Percentiles rank a stretch among this genome's conserved stretches.
These are phyloP conservation scores for Mustelus asterias DNA, from an alignment of 2,113 vertebrate genomes.

Conservation along the genomic window DNA sequence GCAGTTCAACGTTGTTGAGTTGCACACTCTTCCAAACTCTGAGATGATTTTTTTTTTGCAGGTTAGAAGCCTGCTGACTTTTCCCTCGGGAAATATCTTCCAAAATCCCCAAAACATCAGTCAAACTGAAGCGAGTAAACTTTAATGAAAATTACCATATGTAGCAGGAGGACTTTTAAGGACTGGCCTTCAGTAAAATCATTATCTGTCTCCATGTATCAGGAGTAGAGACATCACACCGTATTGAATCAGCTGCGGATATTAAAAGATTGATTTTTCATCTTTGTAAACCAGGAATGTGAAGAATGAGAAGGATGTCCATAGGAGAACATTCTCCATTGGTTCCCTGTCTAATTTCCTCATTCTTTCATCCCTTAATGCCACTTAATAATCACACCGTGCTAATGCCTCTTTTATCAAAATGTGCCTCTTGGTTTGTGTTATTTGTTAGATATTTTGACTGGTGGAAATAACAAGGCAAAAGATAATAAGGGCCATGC, in stretches of 20 bases:
- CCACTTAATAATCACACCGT: neutral
- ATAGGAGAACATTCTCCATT: neutral
- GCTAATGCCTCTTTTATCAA: too few relatives aligned
- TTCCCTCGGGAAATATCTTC: neutral
- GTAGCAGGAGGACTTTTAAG: neutral
- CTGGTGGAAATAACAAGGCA: too few relatives aligned
- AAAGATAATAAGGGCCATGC: too few relatives aligned
- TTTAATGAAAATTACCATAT: neutral
- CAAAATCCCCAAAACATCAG: neutral
- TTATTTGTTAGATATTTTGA: too few relatives aligned
- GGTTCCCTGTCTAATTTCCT: neutral
- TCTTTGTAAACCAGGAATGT: neutral
- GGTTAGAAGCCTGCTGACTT: neutral
- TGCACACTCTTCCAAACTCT: neutral
- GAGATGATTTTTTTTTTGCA: neutral
- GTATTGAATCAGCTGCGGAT: neutral
- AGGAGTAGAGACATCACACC: neutral
- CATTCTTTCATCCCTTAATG: neutral
- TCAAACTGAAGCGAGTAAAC: neutral
- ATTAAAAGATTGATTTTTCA: slow-evolving; percentile 6
- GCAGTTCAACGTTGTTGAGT: neutral
- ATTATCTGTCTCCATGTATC: neutral
- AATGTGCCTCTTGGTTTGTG: too few relatives aligned
- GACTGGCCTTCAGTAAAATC: neutral
- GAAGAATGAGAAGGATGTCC: neutral